phyloP scores from a whole-genome alignment of 2,888 invertebrate genomes.

The Rhagophthalmus giganteus region DNA sequence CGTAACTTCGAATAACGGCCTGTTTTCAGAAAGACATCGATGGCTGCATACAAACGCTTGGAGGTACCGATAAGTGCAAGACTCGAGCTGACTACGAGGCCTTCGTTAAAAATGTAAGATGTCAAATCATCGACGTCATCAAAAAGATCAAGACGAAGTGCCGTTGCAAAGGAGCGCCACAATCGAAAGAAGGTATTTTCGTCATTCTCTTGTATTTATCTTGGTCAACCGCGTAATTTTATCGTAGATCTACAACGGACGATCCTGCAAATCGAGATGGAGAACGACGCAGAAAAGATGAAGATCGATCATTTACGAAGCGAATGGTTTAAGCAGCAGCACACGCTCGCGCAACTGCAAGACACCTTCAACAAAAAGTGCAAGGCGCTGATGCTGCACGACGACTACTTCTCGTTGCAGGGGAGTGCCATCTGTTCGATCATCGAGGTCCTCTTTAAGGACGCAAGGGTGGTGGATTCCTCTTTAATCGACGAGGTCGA shows the following conservation, averaged over 20 bases:
- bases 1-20: neutral
- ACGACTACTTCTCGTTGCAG: constrained; percentile 17
- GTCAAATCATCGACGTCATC: neutral
- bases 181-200: neutral
- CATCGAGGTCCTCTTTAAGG: constrained; percentile 1
- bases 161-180: neutral
- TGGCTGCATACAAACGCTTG: too few relatives aligned
- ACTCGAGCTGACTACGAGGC: neutral
- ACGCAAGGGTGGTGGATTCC: neutral
- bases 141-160: neutral
- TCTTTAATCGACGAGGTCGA: neutral
- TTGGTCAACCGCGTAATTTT: neutral
- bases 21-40: too few relatives aligned
- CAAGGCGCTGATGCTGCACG: constrained; percentile 8
- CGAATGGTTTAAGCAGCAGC: constrained; percentile 21
- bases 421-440: constrained; percentile 12
- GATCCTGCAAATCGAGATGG: constrained; percentile 8
- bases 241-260: constrained; percentile 13
- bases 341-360: constrained; percentile 15
- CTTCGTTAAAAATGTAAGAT: neutral
- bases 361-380: constrained; percentile 8
- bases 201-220: neutral
- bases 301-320: constrained; percentile 11
- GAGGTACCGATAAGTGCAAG: too few relatives aligned
- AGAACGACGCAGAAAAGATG: constrained; percentile 6